Evolutionary conservation across 2,113 vertebrate species (phyloP).

Genomic region (Syrrhaptes paradoxus): DNA sequence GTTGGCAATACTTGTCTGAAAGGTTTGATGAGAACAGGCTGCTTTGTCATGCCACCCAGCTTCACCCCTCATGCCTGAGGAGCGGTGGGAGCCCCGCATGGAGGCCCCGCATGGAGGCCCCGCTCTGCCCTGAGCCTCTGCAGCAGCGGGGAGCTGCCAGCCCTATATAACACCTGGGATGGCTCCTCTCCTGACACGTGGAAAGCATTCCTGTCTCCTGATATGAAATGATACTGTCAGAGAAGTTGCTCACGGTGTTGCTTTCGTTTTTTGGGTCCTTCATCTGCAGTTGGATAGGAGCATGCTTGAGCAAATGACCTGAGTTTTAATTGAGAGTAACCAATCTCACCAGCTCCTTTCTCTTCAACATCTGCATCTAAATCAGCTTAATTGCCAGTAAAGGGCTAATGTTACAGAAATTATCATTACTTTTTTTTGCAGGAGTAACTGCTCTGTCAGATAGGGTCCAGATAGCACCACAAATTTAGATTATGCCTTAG

Average conservation of each 20-base stretch:
- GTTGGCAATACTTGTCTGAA: not conserved
- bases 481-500: not conserved
- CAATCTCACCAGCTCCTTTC: not conserved
- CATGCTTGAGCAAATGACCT: not conserved
- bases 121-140: not conserved
- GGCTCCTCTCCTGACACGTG: not conserved
- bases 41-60: not conserved
- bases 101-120: accelerated
- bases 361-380: not conserved
- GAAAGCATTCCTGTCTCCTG: not conserved
- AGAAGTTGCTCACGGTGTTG: not conserved
- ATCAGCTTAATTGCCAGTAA: not conserved
- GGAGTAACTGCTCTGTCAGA: not conserved
- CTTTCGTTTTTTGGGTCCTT: not conserved
- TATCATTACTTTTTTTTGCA: not conserved
- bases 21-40: not conserved
- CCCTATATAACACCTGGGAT: accelerated
- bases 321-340: not conserved
- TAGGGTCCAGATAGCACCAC: not conserved
- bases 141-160: accelerated
- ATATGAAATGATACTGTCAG: not conserved
- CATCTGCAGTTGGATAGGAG: not conserved
- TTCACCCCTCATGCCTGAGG: not conserved
- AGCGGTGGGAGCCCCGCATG: accelerated
- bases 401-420: not conserved